A percentile compares a stretch with the other conserved stretches of the same genome.
Evolutionary conservation across 2,113 vertebrate genomes (phyloP).

Genomic region (Synodontis membranacea): DNA sequence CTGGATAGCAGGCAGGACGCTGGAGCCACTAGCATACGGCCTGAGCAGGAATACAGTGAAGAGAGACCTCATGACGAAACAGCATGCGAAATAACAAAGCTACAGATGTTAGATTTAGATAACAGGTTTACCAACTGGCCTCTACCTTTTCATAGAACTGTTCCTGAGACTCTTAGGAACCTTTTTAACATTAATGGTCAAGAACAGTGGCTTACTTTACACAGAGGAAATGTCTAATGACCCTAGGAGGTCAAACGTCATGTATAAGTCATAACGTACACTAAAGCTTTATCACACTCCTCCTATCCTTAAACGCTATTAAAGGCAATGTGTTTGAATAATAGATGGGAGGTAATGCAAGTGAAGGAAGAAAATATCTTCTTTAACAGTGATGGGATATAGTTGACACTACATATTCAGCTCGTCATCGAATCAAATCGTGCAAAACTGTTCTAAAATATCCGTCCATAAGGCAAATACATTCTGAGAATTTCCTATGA

Average conservation of each 20-base stretch:
- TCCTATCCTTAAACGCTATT: conserved; percentile 47
- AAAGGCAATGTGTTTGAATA: conserved; percentile 53
- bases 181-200: background rate
- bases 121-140: background rate
- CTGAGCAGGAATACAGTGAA: conserved; percentile 5
- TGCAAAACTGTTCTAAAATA: background rate
- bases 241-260: conserved; percentile 32
- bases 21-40: conserved; percentile 35
- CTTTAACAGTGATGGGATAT: conserved; percentile 47
- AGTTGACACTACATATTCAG: conserved; percentile 28
- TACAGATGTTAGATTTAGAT: background rate
- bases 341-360: conserved; percentile 56
- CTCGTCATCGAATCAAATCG: conserved; percentile 12
- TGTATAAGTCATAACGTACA: conserved; percentile 48
- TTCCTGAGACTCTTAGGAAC: background rate
- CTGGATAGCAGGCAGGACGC: conserved; percentile 45
- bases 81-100: conserved; percentile 4
- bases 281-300: conserved; percentile 47
- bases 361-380: conserved; percentile 49
- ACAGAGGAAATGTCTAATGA: conserved; percentile 17
- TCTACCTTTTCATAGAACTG: background rate
- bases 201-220: background rate
- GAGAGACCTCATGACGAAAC: background rate
- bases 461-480: background rate
- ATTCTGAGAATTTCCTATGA: background rate